phyloP scores from a whole-genome alignment of 2,888 invertebrate species.

The Drosophila robusta region DNA sequence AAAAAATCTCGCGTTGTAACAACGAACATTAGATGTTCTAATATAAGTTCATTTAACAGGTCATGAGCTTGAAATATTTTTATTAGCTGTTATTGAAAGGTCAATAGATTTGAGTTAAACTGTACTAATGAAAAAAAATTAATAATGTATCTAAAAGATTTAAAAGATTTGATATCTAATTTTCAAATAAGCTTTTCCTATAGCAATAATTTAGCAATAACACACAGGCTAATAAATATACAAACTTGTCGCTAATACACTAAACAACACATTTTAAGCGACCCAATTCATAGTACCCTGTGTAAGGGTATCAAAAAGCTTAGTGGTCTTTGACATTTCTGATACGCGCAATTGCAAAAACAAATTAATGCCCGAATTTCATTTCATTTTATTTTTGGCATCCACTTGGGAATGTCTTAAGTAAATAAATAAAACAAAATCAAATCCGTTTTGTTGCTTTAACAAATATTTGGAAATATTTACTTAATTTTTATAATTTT shows the following conservation, averaged over 20 bases:
- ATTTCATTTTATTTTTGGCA: constrained; percentile 26
- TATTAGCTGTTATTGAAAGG: too few relatives aligned
- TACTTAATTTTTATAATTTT: too few relatives aligned
- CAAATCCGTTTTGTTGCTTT: not conserved
- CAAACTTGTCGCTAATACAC: too few relatives aligned
- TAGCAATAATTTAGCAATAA: too few relatives aligned
- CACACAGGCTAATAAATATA: too few relatives aligned
- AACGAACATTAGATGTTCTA: not conserved
- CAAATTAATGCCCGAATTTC: constrained; percentile 21
- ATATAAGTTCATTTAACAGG: not conserved
- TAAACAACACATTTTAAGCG: too few relatives aligned
- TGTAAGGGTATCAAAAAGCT: constrained; percentile 3
- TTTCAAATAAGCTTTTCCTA: too few relatives aligned
- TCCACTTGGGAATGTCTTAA: constrained; percentile 35
- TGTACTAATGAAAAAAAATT: too few relatives aligned
- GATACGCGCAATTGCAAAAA: constrained; percentile 43
- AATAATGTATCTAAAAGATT: too few relatives aligned
- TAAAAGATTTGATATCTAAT: too few relatives aligned
- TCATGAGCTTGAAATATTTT: too few relatives aligned
- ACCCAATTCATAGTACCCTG: not conserved
- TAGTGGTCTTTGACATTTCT: constrained; percentile 46
- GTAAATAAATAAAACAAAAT: constrained; percentile 41
- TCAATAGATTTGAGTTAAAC: too few relatives aligned
- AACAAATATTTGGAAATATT: not conserved
- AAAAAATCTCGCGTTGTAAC: not conserved